These are phyloP conservation scores for Sylvia atricapilla DNA, from an alignment of 2,113 vertebrate species.

Conservation along the genomic window DNA sequence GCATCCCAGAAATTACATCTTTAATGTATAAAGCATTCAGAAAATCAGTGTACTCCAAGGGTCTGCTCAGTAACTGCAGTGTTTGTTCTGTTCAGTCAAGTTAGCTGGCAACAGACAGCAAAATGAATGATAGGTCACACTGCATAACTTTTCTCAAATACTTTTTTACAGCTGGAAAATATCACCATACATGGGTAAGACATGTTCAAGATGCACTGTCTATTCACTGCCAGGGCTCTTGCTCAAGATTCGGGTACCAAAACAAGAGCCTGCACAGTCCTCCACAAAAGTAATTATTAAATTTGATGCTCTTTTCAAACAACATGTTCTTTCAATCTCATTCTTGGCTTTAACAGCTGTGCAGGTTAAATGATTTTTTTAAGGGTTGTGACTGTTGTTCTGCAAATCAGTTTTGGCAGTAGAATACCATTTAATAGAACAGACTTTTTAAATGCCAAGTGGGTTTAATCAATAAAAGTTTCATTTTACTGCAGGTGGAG, in stretches of 20 bases:
- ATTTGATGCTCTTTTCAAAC: neutral
- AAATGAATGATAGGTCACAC: slow-evolving; percentile 11
- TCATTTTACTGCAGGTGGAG: neutral
- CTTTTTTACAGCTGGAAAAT: slow-evolving; percentile 26
- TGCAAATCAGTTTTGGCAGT: neutral
- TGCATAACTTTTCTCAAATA: neutral
- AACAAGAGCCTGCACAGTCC: neutral
- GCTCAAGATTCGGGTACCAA: neutral
- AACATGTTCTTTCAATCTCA: neutral
- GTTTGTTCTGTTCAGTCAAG: neutral
- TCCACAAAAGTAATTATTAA: neutral
- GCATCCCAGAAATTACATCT: neutral
- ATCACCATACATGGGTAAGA: slow-evolving; percentile 15
- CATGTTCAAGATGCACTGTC: neutral
- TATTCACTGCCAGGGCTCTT: neutral
- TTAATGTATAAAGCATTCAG: neutral
- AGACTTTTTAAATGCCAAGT: neutral
- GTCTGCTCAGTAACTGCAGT: neutral
- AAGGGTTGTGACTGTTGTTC: neutral
- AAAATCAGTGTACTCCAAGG: neutral
- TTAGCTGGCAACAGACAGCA: neutral
- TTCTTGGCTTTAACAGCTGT: neutral
- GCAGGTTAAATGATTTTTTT: neutral
- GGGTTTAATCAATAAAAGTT: neutral
- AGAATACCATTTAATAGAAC: neutral